Evolutionary conservation across 2,113 vertebrate genomes (phyloP).

Genomic region (Heliornis fulica): DNA sequence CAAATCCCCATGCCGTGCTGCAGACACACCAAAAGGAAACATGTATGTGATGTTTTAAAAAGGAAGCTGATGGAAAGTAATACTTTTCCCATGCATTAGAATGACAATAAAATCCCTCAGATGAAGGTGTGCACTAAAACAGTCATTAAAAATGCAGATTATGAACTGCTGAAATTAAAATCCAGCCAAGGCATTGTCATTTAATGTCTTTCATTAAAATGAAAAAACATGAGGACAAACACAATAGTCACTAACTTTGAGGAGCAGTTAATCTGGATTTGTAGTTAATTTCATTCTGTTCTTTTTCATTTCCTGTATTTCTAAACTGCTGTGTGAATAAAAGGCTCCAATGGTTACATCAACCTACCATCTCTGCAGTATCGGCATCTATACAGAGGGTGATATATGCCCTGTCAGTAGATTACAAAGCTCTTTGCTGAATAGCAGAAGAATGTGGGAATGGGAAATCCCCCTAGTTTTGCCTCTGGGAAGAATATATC

Average conservation of each 20-base stretch:
- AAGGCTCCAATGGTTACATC: not conserved
- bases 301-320: not conserved
- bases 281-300: not conserved
- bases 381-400: not conserved
- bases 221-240: not conserved
- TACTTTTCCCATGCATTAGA: not conserved
- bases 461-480: constrained; percentile 1
- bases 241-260: not conserved
- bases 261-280: not conserved
- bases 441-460: constrained; percentile 13
- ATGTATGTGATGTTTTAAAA: not conserved
- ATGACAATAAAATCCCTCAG: not conserved
- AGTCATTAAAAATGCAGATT: not conserved
- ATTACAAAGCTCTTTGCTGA: not conserved
- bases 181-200: not conserved
- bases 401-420: not conserved
- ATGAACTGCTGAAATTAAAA: not conserved
- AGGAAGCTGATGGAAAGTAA: not conserved
- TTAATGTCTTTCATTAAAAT: not conserved
- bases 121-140: not conserved
- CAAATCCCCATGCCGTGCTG: not conserved
- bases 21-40: not conserved
- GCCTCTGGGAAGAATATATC: not conserved
- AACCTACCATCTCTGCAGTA: not conserved
- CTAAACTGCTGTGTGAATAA: not conserved